Conservation (phyloP, 1,140 invertebrate species). For the Drosophila neocordata region DNA sequence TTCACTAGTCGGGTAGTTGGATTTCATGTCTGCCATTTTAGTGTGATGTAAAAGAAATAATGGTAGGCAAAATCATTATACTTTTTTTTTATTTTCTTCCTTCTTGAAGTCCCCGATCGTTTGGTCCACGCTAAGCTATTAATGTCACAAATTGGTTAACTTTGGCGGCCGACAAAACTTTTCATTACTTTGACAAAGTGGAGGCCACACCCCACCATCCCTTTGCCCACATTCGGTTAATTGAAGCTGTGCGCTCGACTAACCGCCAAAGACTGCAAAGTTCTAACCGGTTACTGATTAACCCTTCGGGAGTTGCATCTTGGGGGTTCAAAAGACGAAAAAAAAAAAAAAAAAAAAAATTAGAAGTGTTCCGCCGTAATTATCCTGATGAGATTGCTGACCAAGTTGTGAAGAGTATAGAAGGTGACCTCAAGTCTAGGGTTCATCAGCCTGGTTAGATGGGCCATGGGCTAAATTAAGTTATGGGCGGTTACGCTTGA, state of each 20-base stretch:
- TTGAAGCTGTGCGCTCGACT: constrained; percentile 58
- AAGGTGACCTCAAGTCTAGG: constrained; percentile 35
- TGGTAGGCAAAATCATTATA: background rate
- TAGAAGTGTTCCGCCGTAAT: constrained; percentile 44
- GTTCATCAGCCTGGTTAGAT: constrained; percentile 49
- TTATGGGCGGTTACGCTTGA: constrained; percentile 52
- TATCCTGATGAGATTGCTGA: constrained; percentile 70
- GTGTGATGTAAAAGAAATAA: background rate
- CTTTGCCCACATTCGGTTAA: constrained; percentile 47
- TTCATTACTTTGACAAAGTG: constrained; percentile 57
- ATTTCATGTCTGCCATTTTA: background rate
- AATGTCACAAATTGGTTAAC: constrained; percentile 75
- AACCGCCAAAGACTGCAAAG: constrained; percentile 59
- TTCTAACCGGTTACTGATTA: constrained; percentile 60
- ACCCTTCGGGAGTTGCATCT: constrained; percentile 51
- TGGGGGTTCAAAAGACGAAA: background rate
- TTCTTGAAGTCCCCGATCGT: background rate
- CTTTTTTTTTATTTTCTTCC: background rate
- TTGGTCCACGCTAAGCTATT: constrained; percentile 47
- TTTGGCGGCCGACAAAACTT: constrained; percentile 66
- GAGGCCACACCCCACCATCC: constrained; percentile 17
- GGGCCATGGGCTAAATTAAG: constrained; percentile 52
- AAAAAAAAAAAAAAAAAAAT: constrained; percentile 11
- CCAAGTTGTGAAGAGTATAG: constrained; percentile 13
- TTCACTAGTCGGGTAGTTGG: background rate